Evolutionary conservation across 2,113 vertebrate species (phyloP).

Genomic region (Bostrychus sinensis): DNA sequence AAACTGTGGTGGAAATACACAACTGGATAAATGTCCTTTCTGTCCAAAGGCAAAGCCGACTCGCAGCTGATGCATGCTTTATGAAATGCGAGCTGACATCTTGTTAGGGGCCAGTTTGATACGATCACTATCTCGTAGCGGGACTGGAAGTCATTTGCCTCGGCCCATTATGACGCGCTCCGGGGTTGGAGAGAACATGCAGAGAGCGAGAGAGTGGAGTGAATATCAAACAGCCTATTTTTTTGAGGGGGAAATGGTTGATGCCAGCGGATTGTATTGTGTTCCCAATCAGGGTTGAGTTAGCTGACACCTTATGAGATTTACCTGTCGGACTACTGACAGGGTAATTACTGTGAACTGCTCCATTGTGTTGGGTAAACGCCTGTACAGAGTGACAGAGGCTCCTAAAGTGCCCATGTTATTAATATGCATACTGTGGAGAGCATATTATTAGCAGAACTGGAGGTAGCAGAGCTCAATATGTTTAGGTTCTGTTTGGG

Average conservation of each 20-base stretch:
- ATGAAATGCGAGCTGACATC: conserved; percentile 75
- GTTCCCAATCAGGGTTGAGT: conserved; percentile 31
- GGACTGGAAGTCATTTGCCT: conserved; percentile 69
- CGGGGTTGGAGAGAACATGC: conserved; percentile 42
- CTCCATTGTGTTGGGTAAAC: conserved; percentile 28
- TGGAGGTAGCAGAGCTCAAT: too few relatives aligned
- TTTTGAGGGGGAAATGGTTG: conserved; percentile 9
- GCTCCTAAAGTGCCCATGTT: not conserved
- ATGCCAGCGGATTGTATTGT: conserved; percentile 2
- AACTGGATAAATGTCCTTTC: conserved; percentile 45
- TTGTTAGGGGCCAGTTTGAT: conserved; percentile 78
- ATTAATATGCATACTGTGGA: conserved; percentile 9
- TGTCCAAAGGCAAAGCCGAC: conserved; percentile 48
- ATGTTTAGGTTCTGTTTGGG: too few relatives aligned
- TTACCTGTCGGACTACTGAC: conserved; percentile 41
- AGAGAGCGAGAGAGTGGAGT: conserved; percentile 10
- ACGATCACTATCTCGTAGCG: conserved; percentile 62
- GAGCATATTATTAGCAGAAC: too few relatives aligned
- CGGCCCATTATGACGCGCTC: conserved; percentile 59
- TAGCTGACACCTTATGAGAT: conserved; percentile 35
- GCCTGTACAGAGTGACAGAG: conserved; percentile 11
- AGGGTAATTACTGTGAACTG: conserved; percentile 32
- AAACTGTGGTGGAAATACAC: not conserved
- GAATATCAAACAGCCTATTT: conserved; percentile 41
- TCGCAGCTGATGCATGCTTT: conserved; percentile 67